Base-by-base conservation (phyloP, 2,888 invertebrate species). In the Cartodere bifasciata region DNA sequence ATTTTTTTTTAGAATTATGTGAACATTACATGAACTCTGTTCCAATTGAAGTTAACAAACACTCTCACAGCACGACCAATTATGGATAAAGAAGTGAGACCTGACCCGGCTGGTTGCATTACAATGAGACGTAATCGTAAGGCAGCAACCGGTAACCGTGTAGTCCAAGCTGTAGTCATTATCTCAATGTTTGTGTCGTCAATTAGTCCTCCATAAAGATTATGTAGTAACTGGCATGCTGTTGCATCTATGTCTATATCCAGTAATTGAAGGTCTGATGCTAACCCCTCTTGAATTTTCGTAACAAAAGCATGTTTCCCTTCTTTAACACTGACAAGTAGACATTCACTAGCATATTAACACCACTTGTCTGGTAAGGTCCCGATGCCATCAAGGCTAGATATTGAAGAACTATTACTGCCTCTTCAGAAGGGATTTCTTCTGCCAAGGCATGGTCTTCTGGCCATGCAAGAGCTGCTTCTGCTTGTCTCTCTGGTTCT, bases 31-130 rank as follows among this genome's bases (percentile, higher is more conserved):
- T 20, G 20, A 6, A 20, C 20, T 20, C 20, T 20, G 6, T 7
- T n/a, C 20, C 20, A 20, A 20, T 20, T n/a, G 20, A 20, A 20
- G 20, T 20, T 20, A 20, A n/a, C 6, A 20, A 20, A 20, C n/a
- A 20, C 20, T 20, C n/a, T 20, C 7, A 20, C n/a, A 20, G 20
- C 20, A 7, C 20, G 6, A 7, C 20, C 20, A 7, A n/a, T 20
- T 7, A 20, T n/a, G n/a, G 20, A 20, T 20, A 20, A n/a, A 20
- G 20, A 6, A 7, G 20, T 20, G 7, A 20, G n/a, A 7, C 20
- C 20, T 7, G 7, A 7, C 6, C 20, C 20, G n/a, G 20, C 20
- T 20, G 20, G n/a, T n/a, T 20, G 20, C 20, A 20, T 20, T 7
- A 20, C 20, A 20, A n/a, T 7, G 7, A 20, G n/a, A 6, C n/a